These are phyloP conservation scores for Trypoxylus dichotomus DNA, from an alignment of 1,140 invertebrate genomes.

Conservation along the genomic window DNA sequence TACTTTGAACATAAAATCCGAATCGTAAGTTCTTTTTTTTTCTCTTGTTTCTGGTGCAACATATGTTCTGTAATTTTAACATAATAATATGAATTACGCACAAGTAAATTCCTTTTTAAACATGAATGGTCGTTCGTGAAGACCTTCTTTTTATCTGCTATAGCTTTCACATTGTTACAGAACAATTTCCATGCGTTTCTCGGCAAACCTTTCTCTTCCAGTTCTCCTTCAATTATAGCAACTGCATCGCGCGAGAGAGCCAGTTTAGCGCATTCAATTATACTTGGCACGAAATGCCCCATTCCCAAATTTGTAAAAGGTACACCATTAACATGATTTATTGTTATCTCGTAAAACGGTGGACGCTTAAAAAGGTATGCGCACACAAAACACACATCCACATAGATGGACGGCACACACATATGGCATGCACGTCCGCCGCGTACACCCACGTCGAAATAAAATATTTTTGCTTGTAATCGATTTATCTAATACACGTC, in stretches of 20 bases:
- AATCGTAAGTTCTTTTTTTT: too few relatives aligned
- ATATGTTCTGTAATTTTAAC: too few relatives aligned
- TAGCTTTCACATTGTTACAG: neutral
- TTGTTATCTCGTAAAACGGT: slow-evolving; percentile 23
- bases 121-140: too few relatives aligned
- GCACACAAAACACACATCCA: slow-evolving; percentile 5
- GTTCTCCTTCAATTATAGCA: neutral
- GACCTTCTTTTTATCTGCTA: neutral
- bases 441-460: slow-evolving; percentile 7
- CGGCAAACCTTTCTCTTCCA: neutral
- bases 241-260: neutral
- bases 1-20: too few relatives aligned
- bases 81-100: too few relatives aligned
- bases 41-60: too few relatives aligned
- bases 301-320: slow-evolving; percentile 22
- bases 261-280: slow-evolving; percentile 17
- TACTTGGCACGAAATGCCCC: slow-evolving; percentile 5
- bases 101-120: too few relatives aligned
- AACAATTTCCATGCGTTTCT: neutral
- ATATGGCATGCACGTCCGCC: slow-evolving; percentile 4
- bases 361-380: slow-evolving; percentile 2
- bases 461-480: slow-evolving; percentile 28
- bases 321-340: slow-evolving; percentile 23
- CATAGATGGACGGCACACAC: neutral
- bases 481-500: slow-evolving; percentile 32